Percentiles rank a stretch among this genome's conserved stretches.
phyloP scores from a whole-genome alignment of 1,140 invertebrate genomes.

The Ostrea denselamellosa region DNA sequence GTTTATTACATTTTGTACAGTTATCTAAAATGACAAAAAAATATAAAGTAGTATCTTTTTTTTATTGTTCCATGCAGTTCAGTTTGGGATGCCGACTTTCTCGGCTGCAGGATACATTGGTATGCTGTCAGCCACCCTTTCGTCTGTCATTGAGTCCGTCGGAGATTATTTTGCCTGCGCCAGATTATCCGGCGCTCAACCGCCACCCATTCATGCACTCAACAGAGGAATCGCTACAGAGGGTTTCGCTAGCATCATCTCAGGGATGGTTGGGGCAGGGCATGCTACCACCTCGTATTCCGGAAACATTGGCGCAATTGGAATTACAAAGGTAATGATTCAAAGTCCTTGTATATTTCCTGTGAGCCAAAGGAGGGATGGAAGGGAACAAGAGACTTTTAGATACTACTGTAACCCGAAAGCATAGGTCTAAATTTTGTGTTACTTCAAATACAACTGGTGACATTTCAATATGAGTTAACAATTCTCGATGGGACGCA shows the following conservation, averaged over 20 bases:
- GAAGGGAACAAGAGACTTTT: too few relatives aligned
- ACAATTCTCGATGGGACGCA: too few relatives aligned
- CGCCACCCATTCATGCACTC: slow-evolving; percentile 91
- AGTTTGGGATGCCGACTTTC: slow-evolving; percentile 85
- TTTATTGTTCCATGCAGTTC: slow-evolving; percentile 52
- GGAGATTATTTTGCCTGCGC: slow-evolving; percentile 94
- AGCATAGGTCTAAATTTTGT: too few relatives aligned
- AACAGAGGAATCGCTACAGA: slow-evolving; percentile 86
- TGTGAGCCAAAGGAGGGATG: too few relatives aligned
- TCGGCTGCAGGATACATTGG: slow-evolving; percentile 87
- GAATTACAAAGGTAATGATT: slow-evolving; percentile 80
- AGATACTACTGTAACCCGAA: too few relatives aligned
- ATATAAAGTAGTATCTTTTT: too few relatives aligned
- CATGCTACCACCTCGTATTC: slow-evolving; percentile 91
- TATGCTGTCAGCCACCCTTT: slow-evolving; percentile 90
- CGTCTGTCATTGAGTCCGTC: slow-evolving; percentile 91
- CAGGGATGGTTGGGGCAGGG: slow-evolving; percentile 89
- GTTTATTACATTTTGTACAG: too few relatives aligned
- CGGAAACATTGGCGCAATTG: slow-evolving; percentile 92
- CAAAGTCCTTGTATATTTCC: too few relatives aligned
- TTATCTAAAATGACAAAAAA: too few relatives aligned
- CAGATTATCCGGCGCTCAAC: slow-evolving; percentile 86
- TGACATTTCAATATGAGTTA: too few relatives aligned
- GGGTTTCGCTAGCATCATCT: slow-evolving; percentile 89
- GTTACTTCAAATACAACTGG: too few relatives aligned